Evolutionary conservation across 2,888 invertebrate species (phyloP).

Genomic region (Hydropsyche betteni): DNA sequence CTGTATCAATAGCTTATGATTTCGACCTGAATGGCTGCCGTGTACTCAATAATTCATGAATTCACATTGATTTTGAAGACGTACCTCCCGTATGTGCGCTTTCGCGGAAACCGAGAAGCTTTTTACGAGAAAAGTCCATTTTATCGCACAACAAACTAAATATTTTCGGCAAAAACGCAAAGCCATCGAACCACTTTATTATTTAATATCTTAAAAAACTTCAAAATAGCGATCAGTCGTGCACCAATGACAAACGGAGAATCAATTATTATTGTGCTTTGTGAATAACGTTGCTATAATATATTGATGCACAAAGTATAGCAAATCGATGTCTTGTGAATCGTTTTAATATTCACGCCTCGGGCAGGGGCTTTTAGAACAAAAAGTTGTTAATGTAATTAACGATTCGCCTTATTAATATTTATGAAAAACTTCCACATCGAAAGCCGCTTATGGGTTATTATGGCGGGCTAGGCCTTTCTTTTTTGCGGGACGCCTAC

Average conservation of each 20-base stretch:
- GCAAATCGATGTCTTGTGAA: not conserved
- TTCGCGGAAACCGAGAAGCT: no score
- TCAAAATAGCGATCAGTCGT: no score
- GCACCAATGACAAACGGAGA: no score
- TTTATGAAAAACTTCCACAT: conserved; percentile 25
- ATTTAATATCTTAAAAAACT: no score
- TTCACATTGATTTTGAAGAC: conserved; percentile 38
- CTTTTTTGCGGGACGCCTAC: not conserved
- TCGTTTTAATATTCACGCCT: conserved; percentile 21
- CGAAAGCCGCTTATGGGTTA: conserved; percentile 17
- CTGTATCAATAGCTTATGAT: conserved; percentile 38
- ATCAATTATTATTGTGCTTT: no score
- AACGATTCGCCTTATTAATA: conserved; percentile 22
- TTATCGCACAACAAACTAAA: no score
- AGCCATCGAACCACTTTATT: no score
- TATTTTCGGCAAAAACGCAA: no score
- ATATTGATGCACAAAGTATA: not conserved
- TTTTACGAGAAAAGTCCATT: no score
- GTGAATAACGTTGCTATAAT: no score
- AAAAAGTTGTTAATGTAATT: conserved; percentile 18
- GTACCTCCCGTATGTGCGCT: not conserved
- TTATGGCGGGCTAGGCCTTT: not conserved
- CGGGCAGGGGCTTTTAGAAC: not conserved
- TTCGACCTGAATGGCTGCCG: conserved; percentile 31
- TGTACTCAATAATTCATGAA: conserved; percentile 39